Evolutionary conservation across 2,888 invertebrate genomes (phyloP), one percentile per base, ranked within the genome.

Genomic region (Apotomis betuletana): DNA sequence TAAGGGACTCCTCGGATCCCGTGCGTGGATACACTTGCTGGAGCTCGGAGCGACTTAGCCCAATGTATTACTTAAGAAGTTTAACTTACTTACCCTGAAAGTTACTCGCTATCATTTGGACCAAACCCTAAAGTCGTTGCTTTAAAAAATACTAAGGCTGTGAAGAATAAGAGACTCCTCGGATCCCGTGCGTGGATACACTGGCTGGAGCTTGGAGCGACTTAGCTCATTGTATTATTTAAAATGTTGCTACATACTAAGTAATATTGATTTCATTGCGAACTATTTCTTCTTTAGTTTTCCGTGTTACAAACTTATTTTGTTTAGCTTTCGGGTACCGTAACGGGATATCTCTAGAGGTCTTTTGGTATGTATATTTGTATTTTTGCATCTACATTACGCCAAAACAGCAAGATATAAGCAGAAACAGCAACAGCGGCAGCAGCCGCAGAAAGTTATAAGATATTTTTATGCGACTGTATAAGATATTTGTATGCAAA

Each of bases 121-220:
- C 62, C 69, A 38, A 1, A 13, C 6, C n/a, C 49, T 41, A 55
- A 67, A 61, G 49, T 57, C 69, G 69, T 69, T 59, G 58, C 59
- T 69, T 73, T 69, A 69, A 69, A 73, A 71, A 73, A 73, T 59
- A 69, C 69, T 36, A 41, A 54, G 64, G 69, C 63, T 73, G 61
- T 64, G 64, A 64, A 70, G 70, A 54, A 64, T 44, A 46, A 57
- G 57, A 70, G 70, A 36, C 70, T 54, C 13, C 44, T 27, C 13
- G 51, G 64, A 65, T 60, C 46, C 54, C 3, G 41, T 65, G 65
- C 60, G 65, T 70, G 51, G 51, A 13, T 38, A 44, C 65, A 46
- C 46, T 58, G 46, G 41, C 41, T n/a, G 15, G 27, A 46, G 27
- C 49, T 10, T 13, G 2, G 49, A 49, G 57, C 13, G 3, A 54